Evolutionary conservation across 2,888 invertebrate genomes (phyloP).

Genomic region (Neoaliturus tenellus): DNA sequence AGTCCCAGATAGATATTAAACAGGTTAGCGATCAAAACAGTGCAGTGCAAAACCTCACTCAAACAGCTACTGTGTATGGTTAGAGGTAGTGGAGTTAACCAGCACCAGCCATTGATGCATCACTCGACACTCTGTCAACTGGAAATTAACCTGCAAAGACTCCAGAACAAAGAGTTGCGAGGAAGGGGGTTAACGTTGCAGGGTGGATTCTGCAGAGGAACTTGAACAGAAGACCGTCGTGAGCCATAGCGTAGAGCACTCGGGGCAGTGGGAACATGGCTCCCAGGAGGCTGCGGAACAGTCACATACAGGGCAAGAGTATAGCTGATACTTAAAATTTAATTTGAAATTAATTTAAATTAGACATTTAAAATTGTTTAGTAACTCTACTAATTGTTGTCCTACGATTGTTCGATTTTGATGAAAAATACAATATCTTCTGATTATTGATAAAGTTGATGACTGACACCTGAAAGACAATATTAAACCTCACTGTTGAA

Average conservation of each 20-base stretch:
- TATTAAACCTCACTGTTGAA: too few relatives aligned
- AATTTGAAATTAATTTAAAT: not conserved
- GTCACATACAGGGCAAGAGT: not conserved
- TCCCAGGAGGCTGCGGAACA: constrained; percentile 80
- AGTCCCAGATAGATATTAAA: not conserved
- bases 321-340: too few relatives aligned
- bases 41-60: not conserved
- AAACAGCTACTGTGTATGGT: not conserved
- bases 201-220: constrained; percentile 73
- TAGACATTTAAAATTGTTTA: not conserved
- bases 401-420: too few relatives aligned
- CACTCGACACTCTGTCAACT: not conserved
- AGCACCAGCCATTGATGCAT: not conserved
- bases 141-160: constrained; percentile 77
- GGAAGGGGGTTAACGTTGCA: constrained; percentile 77
- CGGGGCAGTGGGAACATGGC: constrained; percentile 89
- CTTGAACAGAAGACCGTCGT: constrained; percentile 86
- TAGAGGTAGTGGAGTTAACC: not conserved
- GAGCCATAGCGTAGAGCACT: constrained; percentile 92
- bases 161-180: constrained; percentile 84
- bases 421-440: too few relatives aligned
- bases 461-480: too few relatives aligned
- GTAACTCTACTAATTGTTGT: too few relatives aligned
- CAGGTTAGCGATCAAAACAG: not conserved
- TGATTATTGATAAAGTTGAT: too few relatives aligned